Evolutionary conservation across 1,140 invertebrate species (phyloP).

Genomic region (Aphis gossypii): DNA sequence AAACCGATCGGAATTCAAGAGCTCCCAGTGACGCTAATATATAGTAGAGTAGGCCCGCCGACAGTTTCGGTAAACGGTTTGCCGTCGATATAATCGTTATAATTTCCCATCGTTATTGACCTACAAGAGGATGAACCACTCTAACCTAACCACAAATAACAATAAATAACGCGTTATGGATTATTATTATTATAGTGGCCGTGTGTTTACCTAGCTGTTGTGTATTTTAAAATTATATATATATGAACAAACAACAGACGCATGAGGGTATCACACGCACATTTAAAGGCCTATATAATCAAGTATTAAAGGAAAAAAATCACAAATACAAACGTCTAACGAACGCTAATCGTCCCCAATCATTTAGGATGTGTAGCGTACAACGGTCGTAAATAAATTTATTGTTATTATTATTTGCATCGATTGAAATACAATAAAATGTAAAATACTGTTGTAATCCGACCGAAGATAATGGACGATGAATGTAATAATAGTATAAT

Average conservation of each 20-base stretch:
- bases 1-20: neutral
- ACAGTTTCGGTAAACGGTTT: neutral
- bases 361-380: neutral
- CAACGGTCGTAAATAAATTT: neutral
- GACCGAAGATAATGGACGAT: neutral
- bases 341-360: neutral
- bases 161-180: neutral
- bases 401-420: neutral
- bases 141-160: neutral
- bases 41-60: neutral
- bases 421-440: constrained; percentile 39
- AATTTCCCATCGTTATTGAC: neutral
- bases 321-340: neutral
- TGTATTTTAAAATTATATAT: neutral
- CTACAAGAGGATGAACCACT: neutral
- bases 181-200: too few species aligned
- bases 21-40: neutral
- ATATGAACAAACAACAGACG: neutral
- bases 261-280: constrained; percentile 14
- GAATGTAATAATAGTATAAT: neutral
- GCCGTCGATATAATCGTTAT: neutral
- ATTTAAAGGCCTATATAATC: neutral
- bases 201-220: constrained; percentile 5
- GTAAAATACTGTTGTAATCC: neutral
- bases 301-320: neutral